phyloP scores from a whole-genome alignment of 2,113 vertebrate species.

The Dicaeum eximium region DNA sequence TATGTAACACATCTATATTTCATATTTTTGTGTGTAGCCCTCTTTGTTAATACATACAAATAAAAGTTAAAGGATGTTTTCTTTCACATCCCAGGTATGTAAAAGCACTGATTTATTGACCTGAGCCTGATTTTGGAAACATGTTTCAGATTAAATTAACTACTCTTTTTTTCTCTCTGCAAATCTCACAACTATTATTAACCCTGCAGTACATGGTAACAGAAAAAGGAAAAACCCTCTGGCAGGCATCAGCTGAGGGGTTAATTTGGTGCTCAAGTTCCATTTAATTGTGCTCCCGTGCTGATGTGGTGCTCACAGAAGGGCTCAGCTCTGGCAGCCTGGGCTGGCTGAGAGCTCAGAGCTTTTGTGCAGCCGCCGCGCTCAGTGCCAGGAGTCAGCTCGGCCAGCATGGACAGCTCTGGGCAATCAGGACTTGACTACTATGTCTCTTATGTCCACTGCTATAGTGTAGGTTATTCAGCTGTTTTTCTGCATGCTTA shows the following conservation, averaged over 20 bases:
- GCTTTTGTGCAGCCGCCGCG: background rate
- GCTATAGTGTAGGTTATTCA: conserved; percentile 71
- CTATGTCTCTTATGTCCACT: conserved; percentile 68
- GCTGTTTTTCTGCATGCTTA: background rate
- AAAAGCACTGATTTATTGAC: background rate
- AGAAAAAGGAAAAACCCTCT: background rate
- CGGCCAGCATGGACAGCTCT: background rate
- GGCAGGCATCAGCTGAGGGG: background rate
- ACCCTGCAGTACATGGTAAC: background rate
- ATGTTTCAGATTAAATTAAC: background rate
- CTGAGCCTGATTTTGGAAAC: background rate
- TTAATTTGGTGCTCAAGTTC: conserved; percentile 23
- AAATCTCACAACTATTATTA: background rate
- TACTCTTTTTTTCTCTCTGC: background rate
- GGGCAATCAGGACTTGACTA: conserved; percentile 29
- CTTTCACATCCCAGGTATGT: background rate
- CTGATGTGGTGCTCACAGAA: background rate
- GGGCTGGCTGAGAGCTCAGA: background rate
- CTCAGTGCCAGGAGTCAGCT: background rate
- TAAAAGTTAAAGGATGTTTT: background rate
- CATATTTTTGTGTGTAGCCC: background rate
- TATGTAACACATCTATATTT: background rate
- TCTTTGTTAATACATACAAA: background rate
- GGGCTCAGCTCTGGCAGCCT: conserved; percentile 8
- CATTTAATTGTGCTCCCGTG: background rate